Evolutionary conservation across 1,140 invertebrate genomes (phyloP).

Genomic region (Megalonaias nervosa): DNA sequence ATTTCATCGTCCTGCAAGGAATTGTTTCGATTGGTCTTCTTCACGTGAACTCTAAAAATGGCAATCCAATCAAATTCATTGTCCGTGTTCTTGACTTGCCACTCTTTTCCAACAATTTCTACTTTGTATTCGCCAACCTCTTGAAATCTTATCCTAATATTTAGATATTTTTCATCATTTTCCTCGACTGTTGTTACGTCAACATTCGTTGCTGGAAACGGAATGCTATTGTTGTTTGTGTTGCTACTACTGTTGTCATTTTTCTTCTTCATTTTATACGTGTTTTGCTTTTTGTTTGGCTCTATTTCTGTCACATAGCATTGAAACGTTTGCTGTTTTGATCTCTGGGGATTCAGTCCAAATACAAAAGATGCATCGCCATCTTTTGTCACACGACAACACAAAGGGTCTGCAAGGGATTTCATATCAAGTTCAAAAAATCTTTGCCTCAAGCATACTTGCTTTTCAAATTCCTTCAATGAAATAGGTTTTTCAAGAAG

Average conservation of each 20-base stretch:
- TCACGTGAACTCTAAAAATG: conserved; percentile 52
- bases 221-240: too few species aligned
- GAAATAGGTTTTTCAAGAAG: conserved; percentile 44
- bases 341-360: conserved; percentile 41
- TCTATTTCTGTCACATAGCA: too few species aligned
- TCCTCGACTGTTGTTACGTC: too few species aligned
- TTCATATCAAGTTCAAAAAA: conserved; percentile 59
- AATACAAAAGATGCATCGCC: conserved; percentile 54
- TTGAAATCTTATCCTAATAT: conserved; percentile 51
- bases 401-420: conserved; percentile 45
- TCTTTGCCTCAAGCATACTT: conserved; percentile 55
- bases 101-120: conserved; percentile 58
- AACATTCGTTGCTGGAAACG: too few species aligned
- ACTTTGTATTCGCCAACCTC: conserved; percentile 51
- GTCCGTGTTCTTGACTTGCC: conserved; percentile 28
- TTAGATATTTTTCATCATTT: conserved; percentile 41
- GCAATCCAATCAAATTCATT: conserved; percentile 63
- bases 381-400: conserved; percentile 44
- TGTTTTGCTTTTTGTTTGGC: too few species aligned
- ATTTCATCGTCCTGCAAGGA: too few species aligned
- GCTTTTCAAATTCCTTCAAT: conserved; percentile 50
- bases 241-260: too few species aligned
- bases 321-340: conserved; percentile 19
- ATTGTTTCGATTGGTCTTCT: conserved; percentile 18
- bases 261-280: too few species aligned